These are phyloP conservation scores for Tachystola acroxantha DNA, from an alignment of 2,888 invertebrate genomes.

Conservation along the genomic window DNA sequence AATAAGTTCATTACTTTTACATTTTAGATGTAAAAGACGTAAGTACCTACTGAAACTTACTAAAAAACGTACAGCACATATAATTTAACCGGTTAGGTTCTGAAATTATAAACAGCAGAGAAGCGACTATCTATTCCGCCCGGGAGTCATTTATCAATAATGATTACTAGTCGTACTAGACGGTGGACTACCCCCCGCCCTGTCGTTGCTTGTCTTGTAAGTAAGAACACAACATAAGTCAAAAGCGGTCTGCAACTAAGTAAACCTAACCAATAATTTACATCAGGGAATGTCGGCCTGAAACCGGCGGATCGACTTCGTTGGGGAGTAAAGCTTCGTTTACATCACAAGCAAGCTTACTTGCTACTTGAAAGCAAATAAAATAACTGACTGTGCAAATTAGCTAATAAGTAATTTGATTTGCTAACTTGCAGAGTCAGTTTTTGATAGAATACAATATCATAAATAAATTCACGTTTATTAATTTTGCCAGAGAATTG, in stretches of 20 bases:
- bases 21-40: no score
- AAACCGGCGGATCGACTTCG: conserved; percentile 17
- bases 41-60: no score
- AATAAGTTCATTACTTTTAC: no score
- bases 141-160: conserved; percentile 28
- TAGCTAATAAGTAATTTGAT: no score
- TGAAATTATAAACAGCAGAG: no score
- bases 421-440: no score
- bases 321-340: background rate
- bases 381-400: background rate
- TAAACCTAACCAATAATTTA: conserved; percentile 36
- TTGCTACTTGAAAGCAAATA: background rate
- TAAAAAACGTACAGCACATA: no score
- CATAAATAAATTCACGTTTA: no score
- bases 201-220: conserved; percentile 9
- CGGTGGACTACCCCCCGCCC: conserved; percentile 21
- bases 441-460: no score
- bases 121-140: no score
- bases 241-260: conserved; percentile 14
- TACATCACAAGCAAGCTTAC: background rate
- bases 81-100: no score
- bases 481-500: no score
- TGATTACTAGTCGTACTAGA: conserved; percentile 30
- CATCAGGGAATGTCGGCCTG: conserved; percentile 22
- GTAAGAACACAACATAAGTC: conserved; percentile 37